A percentile compares a stretch with the other conserved stretches of the same genome.
These are phyloP conservation scores for Hymenopus coronatus DNA, from an alignment of 2,888 invertebrate species.

Conservation along the genomic window DNA sequence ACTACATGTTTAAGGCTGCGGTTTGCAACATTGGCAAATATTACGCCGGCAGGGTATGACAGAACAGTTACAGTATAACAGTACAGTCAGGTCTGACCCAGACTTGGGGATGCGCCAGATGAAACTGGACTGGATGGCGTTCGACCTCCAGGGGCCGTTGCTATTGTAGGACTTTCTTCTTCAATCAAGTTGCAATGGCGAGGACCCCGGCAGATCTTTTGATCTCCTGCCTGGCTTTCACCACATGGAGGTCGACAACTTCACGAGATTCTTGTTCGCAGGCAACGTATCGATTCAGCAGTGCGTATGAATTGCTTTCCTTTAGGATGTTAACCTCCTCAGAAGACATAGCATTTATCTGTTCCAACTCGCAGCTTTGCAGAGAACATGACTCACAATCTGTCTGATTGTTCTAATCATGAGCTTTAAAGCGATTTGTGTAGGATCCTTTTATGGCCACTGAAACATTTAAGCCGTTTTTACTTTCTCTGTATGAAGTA, in stretches of 20 bases:
- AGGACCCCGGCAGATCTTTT: background rate
- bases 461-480: too few species aligned
- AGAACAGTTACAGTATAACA: background rate
- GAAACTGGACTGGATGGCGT: background rate
- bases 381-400: too few species aligned
- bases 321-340: background rate
- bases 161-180: background rate
- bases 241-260: background rate
- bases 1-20: background rate
- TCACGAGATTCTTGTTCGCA: background rate
- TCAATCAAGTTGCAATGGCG: background rate
- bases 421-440: too few species aligned
- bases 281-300: too few species aligned
- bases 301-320: background rate
- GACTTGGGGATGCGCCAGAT: background rate
- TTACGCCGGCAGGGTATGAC: background rate
- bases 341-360: background rate
- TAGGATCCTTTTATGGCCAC: too few species aligned
- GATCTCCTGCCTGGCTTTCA: background rate
- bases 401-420: too few species aligned
- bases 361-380: too few species aligned
- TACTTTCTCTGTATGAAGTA: too few species aligned
- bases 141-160: background rate
- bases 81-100: background rate
- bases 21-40: background rate